Conservation (phyloP, 2,113 vertebrate genomes). For the Sceloporus tristichus region DNA sequence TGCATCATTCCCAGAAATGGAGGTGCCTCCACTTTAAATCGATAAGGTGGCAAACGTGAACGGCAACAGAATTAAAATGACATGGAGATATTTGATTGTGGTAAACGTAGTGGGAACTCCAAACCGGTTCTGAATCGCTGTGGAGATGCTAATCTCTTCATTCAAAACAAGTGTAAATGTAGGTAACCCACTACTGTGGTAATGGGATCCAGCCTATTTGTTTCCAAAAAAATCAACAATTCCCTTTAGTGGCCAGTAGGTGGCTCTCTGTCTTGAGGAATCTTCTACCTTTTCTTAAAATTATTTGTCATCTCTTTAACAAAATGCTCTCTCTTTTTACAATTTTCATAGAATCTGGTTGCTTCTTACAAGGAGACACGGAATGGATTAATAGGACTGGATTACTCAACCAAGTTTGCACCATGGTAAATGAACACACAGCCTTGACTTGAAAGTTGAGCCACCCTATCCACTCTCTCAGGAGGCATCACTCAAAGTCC, state of each 20-base stretch:
- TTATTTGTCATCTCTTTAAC: no score
- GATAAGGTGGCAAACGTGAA: no score
- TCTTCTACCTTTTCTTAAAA: not conserved
- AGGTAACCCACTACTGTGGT: not conserved
- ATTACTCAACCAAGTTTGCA: conserved; percentile 87
- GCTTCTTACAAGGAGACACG: conserved; percentile 84
- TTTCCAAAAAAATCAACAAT: not conserved
- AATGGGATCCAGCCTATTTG: not conserved
- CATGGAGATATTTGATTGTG: no score
- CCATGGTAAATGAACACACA: conserved; percentile 75
- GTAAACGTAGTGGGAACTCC: no score
- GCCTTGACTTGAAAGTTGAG: not conserved
- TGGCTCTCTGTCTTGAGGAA: not conserved
- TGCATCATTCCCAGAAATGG: no score
- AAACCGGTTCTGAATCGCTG: no score
- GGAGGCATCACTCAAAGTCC: not conserved
- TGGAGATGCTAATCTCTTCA: no score
- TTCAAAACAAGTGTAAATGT: no score
- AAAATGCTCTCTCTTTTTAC: not conserved
- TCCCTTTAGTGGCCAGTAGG: not conserved
- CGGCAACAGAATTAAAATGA: no score
- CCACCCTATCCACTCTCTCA: not conserved
- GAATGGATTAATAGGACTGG: conserved; percentile 82
- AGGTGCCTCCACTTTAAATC: no score
- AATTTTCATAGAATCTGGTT: conserved; percentile 76